Conservation (phyloP, 2,888 invertebrate species). For the Timema podura region DNA sequence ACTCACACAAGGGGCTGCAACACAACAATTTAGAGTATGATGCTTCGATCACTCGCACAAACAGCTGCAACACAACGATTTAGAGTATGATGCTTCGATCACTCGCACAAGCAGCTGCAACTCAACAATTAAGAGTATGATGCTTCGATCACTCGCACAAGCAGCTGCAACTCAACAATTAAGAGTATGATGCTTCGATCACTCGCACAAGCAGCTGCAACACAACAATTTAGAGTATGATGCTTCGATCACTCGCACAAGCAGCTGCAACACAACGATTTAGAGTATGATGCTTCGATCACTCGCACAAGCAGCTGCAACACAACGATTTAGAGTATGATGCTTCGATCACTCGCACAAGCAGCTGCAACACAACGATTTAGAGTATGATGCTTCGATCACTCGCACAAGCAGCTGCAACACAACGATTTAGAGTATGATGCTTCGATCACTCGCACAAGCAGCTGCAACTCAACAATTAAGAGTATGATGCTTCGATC, state of each 20-base stretch:
- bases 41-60: slow-evolving; percentile 91
- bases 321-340: slow-evolving; percentile 87
- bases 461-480: slow-evolving; percentile 65
- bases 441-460: slow-evolving; percentile 91
- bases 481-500: slow-evolving; percentile 90
- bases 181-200: slow-evolving; percentile 90
- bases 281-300: slow-evolving; percentile 94
- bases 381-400: slow-evolving; percentile 94
- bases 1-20: slow-evolving; percentile 78
- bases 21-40: slow-evolving; percentile 87
- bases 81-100: slow-evolving; percentile 94
- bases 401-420: slow-evolving; percentile 78
- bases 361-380: slow-evolving; percentile 63
- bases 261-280: slow-evolving; percentile 63
- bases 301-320: slow-evolving; percentile 78
- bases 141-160: slow-evolving; percentile 91
- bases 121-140: slow-evolving; percentile 83
- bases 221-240: slow-evolving; percentile 87
- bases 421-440: slow-evolving; percentile 87
- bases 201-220: slow-evolving; percentile 78
- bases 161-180: slow-evolving; percentile 65
- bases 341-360: slow-evolving; percentile 91
- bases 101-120: slow-evolving; percentile 78
- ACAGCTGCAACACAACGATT: slow-evolving; percentile 63
- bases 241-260: slow-evolving; percentile 91